Evolutionary conservation across 1,140 invertebrate species (phyloP), one percentile per base, ranked within the genome.

Genomic region (Brachionus rubens): DNA sequence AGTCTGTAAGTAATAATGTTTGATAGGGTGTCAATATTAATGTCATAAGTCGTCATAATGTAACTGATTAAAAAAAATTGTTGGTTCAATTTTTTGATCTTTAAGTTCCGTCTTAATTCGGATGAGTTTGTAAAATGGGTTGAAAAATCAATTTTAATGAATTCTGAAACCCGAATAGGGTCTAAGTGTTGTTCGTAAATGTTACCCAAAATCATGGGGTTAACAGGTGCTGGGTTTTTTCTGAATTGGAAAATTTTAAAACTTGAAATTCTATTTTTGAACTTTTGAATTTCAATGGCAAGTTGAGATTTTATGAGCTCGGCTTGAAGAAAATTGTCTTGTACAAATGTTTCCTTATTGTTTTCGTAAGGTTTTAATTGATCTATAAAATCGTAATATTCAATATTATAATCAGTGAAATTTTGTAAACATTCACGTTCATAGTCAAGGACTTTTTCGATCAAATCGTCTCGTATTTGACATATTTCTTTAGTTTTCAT

Each of bases 261-360:
- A 59, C 36, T 59, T 59, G 54, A 59, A 59, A 59, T 59, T 59
- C 9, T 10, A 36, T 40, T 59, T 36, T 59, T 59, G 21, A 59
- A 59, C 36, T 59, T 59, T 59, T 59, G 54, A 30, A 33, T 59
- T 59, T 59, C 54, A 16, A 59, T 59, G 19, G 28, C 26, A 36
- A 59, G 26, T 16, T 10, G 54, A 5, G 54, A 59, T 36, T 59
- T 59, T 7, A 59, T 33, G 16, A 33, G 10, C 16, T 59, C 24
- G 19, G 54, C 54, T 9, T 7, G n/a, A 19, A 33, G 54, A 33
- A 33, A 59, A 36, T 59, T 59, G 2, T 59, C 33, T 59, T 59
- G 33, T 1, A 33, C 30, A 59, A 16, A 36, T 16, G n/a, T 16
- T n/a, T 59, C 54, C 16, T 59, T 59, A 7, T 59, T 59, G 30